These are phyloP conservation scores for Eclectus roratus DNA, from an alignment of 2,113 vertebrate species.

Conservation along the genomic window DNA sequence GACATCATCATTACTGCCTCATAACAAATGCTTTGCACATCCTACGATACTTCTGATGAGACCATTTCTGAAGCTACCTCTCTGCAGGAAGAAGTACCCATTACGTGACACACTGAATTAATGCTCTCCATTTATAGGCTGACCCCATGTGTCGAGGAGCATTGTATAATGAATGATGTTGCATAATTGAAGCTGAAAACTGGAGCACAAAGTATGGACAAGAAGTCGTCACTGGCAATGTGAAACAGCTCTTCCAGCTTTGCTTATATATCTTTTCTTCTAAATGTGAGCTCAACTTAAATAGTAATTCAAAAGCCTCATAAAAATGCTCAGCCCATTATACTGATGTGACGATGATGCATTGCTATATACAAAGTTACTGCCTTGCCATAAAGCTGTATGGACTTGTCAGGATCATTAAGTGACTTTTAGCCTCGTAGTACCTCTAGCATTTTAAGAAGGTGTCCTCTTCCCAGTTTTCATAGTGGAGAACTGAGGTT, in stretches of 20 bases:
- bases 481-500: background rate
- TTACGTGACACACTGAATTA: background rate
- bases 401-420: background rate
- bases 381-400: background rate
- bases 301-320: background rate
- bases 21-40: background rate
- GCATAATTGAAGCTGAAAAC: slow-evolving; percentile 28
- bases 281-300: background rate
- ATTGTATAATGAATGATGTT: slow-evolving; percentile 48
- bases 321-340: background rate
- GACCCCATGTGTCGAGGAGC: background rate
- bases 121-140: slow-evolving; percentile 25
- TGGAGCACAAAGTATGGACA: background rate
- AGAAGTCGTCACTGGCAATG: background rate
- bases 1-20: background rate
- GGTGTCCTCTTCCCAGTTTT: background rate
- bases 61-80: background rate
- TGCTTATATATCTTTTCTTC: background rate
- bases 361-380: background rate
- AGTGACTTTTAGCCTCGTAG: background rate
- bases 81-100: background rate
- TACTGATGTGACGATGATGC: background rate
- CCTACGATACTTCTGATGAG: background rate
- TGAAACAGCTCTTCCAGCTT: background rate
- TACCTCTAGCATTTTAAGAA: background rate